These are phyloP conservation scores for Cataglyphis cursor DNA, from an alignment of 2,888 invertebrate species.

Conservation along the genomic window DNA sequence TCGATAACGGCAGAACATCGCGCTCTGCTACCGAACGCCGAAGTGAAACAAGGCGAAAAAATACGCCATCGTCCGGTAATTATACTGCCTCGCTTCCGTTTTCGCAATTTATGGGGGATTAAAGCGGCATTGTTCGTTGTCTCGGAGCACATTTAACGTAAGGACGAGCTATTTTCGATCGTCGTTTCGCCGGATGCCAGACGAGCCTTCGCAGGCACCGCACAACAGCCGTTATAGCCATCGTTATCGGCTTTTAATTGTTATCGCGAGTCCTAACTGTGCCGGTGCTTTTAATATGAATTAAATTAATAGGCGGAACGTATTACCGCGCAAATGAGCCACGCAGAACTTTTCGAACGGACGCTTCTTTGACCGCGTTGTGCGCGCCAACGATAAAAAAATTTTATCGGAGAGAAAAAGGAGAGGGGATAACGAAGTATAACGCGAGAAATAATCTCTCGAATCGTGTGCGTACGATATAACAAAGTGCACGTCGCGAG, in stretches of 20 bases:
- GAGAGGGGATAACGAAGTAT: conserved; percentile 12
- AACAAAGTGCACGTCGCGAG: not conserved
- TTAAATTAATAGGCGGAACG: conserved; percentile 19
- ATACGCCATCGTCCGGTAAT: conserved; percentile 26
- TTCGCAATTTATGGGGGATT: conserved; percentile 41
- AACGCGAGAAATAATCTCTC: conserved; percentile 28
- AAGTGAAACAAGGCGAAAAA: conserved; percentile 24
- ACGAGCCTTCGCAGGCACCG: conserved; percentile 27
- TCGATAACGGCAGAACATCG: not conserved
- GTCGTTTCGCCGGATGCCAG: conserved; percentile 17
- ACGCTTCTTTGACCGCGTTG: conserved; percentile 15
- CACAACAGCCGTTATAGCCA: conserved; percentile 19
- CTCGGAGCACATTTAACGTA: not conserved
- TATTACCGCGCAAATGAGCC: not conserved
- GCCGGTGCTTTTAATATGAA: not conserved
- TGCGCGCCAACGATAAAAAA: conserved; percentile 3
- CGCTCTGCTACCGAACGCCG: not conserved
- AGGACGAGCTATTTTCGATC: conserved; percentile 15
- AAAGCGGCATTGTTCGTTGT: conserved; percentile 29
- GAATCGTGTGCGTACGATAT: not conserved
- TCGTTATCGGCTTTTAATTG: conserved; percentile 57
- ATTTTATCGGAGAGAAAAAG: conserved; percentile 12
- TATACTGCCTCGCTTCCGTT: conserved; percentile 19
- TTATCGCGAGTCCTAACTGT: conserved; percentile 41
- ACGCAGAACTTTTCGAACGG: not conserved